phyloP scores from a whole-genome alignment of 2,797 vertebrate genomes.

The Typhlichthys subterraneus region DNA sequence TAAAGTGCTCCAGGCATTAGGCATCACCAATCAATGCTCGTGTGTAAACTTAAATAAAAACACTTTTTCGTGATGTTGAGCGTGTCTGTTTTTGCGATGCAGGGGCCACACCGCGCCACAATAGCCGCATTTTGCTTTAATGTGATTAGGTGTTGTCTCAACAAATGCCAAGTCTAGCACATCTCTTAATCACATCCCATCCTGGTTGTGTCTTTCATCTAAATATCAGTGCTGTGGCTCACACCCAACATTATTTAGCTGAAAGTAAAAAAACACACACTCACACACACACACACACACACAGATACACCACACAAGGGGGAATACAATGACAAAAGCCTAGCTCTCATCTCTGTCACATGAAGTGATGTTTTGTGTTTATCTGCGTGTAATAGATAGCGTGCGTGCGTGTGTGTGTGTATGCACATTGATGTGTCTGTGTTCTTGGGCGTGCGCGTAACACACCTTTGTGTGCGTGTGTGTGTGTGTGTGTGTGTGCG shows the following conservation, averaged over 20 bases:
- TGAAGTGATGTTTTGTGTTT: conserved; percentile 78
- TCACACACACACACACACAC: conserved; percentile 4
- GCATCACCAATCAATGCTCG: conserved; percentile 71
- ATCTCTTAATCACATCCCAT: conserved; percentile 83
- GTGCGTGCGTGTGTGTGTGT: background rate
- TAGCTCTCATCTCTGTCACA: conserved; percentile 73
- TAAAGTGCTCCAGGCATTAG: conserved; percentile 73
- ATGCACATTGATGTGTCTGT: conserved; percentile 4
- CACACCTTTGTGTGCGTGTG: background rate
- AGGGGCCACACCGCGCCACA: conserved; percentile 68
- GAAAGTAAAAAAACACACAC: conserved; percentile 61
- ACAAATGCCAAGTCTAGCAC: conserved; percentile 80
- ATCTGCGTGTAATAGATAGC: conserved; percentile 56
- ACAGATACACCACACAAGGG: conserved; percentile 48
- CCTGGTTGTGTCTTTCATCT: conserved; percentile 79
- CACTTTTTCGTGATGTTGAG: conserved; percentile 36
- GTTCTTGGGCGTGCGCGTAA: conserved; percentile 27
- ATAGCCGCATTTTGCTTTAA: conserved; percentile 81
- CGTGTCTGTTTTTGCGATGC: background rate
- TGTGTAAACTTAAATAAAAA: conserved; percentile 62
- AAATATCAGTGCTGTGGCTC: conserved; percentile 80
- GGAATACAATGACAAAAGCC: conserved; percentile 75
- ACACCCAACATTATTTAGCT: conserved; percentile 75
- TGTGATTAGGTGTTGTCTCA: conserved; percentile 83
- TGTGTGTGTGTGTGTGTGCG: conserved; percentile 54